A percentile compares a stretch with the other conserved stretches of the same genome.
Evolutionary conservation across 2,888 invertebrate species (phyloP).

Genomic region (Dilophus febrilis): DNA sequence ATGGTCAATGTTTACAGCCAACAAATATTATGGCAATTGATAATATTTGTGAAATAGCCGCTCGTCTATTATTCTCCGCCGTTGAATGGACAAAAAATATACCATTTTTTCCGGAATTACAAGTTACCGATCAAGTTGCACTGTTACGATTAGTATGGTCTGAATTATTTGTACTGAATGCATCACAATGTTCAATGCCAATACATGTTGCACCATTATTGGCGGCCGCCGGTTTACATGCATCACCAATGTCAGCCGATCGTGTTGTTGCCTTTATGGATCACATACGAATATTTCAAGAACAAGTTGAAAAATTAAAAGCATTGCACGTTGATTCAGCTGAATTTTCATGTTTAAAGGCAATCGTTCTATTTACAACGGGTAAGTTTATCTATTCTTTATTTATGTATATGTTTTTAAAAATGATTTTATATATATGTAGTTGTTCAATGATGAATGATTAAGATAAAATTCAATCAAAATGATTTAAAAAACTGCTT

Average conservation of each 20-base stretch:
- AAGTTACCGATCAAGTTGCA: constrained; percentile 88
- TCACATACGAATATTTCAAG: constrained; percentile 91
- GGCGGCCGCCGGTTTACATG: constrained; percentile 89
- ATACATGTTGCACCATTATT: constrained; percentile 88
- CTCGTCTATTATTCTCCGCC: constrained; percentile 84
- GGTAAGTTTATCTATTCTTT: constrained; percentile 46
- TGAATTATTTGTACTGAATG: constrained; percentile 91
- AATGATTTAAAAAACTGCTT: no score
- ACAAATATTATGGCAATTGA: constrained; percentile 98
- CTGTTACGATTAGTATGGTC: constrained; percentile 90
- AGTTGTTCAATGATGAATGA: no score
- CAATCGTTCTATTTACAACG: constrained; percentile 96
- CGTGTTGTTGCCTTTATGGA: constrained; percentile 97
- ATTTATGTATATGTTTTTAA: no score
- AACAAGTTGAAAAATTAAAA: constrained; percentile 96
- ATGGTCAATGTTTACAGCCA: constrained; percentile 87
- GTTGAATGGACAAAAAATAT: constrained; percentile 98
- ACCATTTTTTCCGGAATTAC: constrained; percentile 94
- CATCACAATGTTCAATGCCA: constrained; percentile 97
- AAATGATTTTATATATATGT: no score
- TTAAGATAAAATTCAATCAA: no score
- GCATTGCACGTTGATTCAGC: constrained; percentile 95
- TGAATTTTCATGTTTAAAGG: constrained; percentile 97
- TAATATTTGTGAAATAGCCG: constrained; percentile 94
- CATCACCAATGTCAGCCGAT: constrained; percentile 94